Conservation (phyloP, 2,113 vertebrate species). For the Chamaetylas fuelleborni region DNA sequence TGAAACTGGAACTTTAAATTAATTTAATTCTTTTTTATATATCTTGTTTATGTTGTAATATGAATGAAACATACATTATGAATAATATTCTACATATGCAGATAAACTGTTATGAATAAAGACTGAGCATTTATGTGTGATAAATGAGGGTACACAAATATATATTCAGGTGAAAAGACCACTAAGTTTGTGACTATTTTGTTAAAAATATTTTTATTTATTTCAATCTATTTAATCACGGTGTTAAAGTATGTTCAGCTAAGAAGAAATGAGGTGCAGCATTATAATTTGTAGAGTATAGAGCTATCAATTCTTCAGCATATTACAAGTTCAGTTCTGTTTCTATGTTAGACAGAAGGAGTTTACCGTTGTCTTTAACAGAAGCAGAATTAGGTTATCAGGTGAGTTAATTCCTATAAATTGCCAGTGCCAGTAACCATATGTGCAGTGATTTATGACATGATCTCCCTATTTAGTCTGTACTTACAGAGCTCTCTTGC, state of each 20-base stretch:
- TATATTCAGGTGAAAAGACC: not conserved
- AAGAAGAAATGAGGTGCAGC: not conserved
- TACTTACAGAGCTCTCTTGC: not conserved
- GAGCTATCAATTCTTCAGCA: not conserved
- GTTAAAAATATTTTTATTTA: slow-evolving; percentile 24
- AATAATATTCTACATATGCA: slow-evolving; percentile 63
- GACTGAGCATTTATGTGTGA: slow-evolving; percentile 16
- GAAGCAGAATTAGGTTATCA: not conserved
- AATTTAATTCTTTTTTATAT: slow-evolving; percentile 68
- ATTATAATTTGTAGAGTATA: not conserved
- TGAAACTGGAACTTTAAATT: slow-evolving; percentile 67
- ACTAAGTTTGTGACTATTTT: not conserved
- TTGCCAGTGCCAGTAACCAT: not conserved
- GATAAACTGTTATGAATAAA: slow-evolving; percentile 66
- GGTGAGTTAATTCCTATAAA: not conserved
- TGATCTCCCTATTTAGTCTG: not conserved
- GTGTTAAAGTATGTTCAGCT: not conserved
- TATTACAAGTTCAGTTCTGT: not conserved
- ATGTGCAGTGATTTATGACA: not conserved
- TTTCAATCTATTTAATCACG: slow-evolving; percentile 2
- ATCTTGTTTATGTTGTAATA: slow-evolving; percentile 54
- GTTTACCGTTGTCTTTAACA: not conserved
- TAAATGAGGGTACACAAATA: not conserved
- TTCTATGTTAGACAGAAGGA: not conserved
- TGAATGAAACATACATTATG: slow-evolving; percentile 61